A percentile compares a stretch with the other conserved stretches of the same genome.
Evolutionary conservation across 2,888 invertebrate species (phyloP).

Genomic region (Pseudococcus longispinus): DNA sequence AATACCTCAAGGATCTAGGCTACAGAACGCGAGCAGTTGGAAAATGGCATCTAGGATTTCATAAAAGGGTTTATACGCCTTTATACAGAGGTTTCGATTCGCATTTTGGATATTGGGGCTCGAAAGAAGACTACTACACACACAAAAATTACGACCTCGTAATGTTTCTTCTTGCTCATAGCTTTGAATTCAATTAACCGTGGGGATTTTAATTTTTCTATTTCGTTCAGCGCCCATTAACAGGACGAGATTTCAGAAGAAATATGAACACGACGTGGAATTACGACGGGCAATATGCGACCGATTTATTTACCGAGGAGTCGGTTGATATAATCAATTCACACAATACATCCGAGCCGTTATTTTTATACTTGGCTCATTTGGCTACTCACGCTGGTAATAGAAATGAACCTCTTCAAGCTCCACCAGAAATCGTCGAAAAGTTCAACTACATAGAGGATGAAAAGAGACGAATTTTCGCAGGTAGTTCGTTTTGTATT

Average conservation of each 20-base stretch:
- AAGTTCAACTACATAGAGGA: constrained; percentile 74
- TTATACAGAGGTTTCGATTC: constrained; percentile 77
- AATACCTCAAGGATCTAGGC: constrained; percentile 64
- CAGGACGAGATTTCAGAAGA: constrained; percentile 59
- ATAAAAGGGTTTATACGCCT: constrained; percentile 70
- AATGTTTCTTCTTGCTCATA: neutral
- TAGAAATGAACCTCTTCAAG: constrained; percentile 81
- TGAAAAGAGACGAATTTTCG: constrained; percentile 75
- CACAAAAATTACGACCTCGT: constrained; percentile 70
- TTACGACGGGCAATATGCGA: constrained; percentile 81
- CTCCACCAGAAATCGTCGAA: constrained; percentile 73
- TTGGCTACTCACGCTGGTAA: constrained; percentile 90
- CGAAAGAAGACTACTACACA: constrained; percentile 84
- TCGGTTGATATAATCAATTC: constrained; percentile 74
- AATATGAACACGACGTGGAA: constrained; percentile 76
- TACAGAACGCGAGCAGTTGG: constrained; percentile 67
- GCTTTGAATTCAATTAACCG: too few relatives aligned
- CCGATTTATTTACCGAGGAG: constrained; percentile 81
- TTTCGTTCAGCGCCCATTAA: neutral
- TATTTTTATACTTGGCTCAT: constrained; percentile 88
- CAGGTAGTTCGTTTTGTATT: constrained; percentile 68
- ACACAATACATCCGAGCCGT: constrained; percentile 73
- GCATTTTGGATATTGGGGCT: constrained; percentile 85
- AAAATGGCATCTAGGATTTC: constrained; percentile 68
- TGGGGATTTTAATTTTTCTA: neutral